Evolutionary conservation across 2,113 vertebrate species (phyloP).

Genomic region (Picathartes gymnocephalus): DNA sequence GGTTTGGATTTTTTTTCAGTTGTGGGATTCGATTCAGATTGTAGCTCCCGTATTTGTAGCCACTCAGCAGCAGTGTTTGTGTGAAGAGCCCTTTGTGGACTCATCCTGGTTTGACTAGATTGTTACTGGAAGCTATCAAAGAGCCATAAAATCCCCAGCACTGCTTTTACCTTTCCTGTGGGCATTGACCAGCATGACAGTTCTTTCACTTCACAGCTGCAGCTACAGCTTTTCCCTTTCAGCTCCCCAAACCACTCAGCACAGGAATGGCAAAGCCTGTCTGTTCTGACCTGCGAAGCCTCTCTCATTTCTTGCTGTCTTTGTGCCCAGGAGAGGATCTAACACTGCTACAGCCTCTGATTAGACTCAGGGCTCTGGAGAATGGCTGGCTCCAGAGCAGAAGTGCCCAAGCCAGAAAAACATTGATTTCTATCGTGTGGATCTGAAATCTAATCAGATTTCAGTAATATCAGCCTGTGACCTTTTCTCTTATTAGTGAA

Average conservation of each 20-base stretch:
- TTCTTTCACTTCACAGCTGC: conserved; percentile 30
- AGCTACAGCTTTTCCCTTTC: conserved; percentile 33
- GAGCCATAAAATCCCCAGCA: not conserved
- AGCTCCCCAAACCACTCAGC: not conserved
- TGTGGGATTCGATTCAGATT: conserved; percentile 18
- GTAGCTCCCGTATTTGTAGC: conserved; percentile 7
- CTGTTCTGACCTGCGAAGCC: conserved; percentile 58
- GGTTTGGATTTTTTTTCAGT: not conserved
- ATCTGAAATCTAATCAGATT: conserved; percentile 76
- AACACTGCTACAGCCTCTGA: conserved; percentile 1
- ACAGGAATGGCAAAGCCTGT: conserved; percentile 29
- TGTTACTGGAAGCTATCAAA: conserved; percentile 38
- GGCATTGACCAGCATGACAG: conserved; percentile 34
- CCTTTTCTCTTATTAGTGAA: conserved; percentile 75
- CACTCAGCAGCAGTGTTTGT: conserved; percentile 14
- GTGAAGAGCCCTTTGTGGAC: conserved; percentile 14
- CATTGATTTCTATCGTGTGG: conserved; percentile 67
- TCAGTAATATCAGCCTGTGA: conserved; percentile 68
- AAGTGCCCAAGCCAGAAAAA: conserved; percentile 54
- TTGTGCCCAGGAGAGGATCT: conserved; percentile 31
- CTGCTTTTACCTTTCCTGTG: conserved; percentile 43
- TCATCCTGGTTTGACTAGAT: conserved; percentile 41
- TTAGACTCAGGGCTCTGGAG: conserved; percentile 18
- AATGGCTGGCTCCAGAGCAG: conserved; percentile 16
- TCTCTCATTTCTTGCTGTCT: conserved; percentile 55